Conservation (phyloP, 2,113 vertebrate genomes). For the Xiphorhynchus elegans region DNA sequence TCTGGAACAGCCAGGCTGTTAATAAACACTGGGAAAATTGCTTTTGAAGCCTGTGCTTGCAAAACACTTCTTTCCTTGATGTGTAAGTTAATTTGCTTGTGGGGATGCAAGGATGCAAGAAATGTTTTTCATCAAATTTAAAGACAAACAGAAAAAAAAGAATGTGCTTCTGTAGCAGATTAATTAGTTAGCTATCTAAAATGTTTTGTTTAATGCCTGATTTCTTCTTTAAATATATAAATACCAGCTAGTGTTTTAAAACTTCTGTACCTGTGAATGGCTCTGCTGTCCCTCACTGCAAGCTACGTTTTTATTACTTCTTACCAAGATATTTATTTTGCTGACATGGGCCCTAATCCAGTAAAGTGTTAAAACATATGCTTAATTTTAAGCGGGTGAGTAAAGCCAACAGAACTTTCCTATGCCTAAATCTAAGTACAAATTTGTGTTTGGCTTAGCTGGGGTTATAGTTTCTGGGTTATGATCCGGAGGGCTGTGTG, state of each 20-base stretch:
- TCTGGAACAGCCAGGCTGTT: not conserved
- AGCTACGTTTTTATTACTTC: constrained; percentile 55
- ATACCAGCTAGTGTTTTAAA: constrained; percentile 58
- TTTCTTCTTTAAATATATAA: constrained; percentile 63
- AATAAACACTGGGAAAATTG: not conserved
- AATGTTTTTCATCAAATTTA: not conserved
- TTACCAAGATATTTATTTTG: constrained; percentile 64
- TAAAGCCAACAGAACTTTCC: constrained; percentile 23
- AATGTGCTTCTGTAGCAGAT: not conserved
- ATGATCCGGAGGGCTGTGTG: not conserved
- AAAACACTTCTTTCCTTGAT: not conserved
- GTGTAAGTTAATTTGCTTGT: not conserved
- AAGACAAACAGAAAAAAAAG: not conserved
- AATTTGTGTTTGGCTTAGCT: not conserved
- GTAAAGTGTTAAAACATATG: constrained; percentile 56
- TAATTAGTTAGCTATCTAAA: constrained; percentile 56
- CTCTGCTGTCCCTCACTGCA: constrained; percentile 49
- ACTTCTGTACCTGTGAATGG: constrained; percentile 55
- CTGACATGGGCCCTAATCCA: constrained; percentile 64
- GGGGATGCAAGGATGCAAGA: not conserved
- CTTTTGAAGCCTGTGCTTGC: not conserved
- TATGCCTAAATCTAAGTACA: constrained; percentile 38
- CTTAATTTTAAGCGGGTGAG: constrained; percentile 21
- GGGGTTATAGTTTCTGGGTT: not conserved
- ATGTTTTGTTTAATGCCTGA: constrained; percentile 48